These are phyloP conservation scores for Loris lydekkerianus DNA, from an alignment of 2,797 vertebrate genomes.

Conservation along the genomic window DNA sequence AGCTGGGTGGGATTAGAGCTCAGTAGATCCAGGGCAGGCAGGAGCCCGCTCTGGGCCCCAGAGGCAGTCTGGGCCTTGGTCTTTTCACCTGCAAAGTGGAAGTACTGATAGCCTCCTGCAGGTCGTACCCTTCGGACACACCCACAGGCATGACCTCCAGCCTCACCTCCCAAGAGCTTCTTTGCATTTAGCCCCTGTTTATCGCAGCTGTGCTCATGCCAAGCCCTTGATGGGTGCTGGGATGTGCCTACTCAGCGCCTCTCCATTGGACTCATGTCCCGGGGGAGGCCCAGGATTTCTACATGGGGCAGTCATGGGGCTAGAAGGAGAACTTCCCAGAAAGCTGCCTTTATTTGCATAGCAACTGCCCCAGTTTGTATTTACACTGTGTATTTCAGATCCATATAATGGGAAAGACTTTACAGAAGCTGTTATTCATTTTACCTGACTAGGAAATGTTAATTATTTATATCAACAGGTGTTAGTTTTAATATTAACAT, in stretches of 20 bases:
- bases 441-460: not conserved
- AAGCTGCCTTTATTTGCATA: conserved; percentile 19
- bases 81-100: not conserved
- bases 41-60: not conserved
- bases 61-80: not conserved
- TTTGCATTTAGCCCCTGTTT: not conserved
- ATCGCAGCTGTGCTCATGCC: not conserved
- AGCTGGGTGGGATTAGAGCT: not conserved
- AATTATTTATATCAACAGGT: not conserved
- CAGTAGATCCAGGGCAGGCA: not conserved
- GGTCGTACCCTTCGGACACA: accelerated
- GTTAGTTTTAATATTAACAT: not conserved
- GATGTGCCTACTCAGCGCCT: not conserved
- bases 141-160: not conserved
- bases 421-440: not conserved
- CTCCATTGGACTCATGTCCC: not conserved
- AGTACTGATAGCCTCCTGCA: not conserved
- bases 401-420: conserved; percentile 26
- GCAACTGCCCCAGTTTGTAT: not conserved
- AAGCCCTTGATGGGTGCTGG: not conserved
- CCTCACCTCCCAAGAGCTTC: accelerated
- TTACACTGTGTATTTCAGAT: not conserved
- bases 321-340: conserved; percentile 12
- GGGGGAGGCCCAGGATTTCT: not conserved
- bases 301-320: not conserved